Conservation (phyloP, 2,113 vertebrate species). For the Neofelis nebulosa region DNA sequence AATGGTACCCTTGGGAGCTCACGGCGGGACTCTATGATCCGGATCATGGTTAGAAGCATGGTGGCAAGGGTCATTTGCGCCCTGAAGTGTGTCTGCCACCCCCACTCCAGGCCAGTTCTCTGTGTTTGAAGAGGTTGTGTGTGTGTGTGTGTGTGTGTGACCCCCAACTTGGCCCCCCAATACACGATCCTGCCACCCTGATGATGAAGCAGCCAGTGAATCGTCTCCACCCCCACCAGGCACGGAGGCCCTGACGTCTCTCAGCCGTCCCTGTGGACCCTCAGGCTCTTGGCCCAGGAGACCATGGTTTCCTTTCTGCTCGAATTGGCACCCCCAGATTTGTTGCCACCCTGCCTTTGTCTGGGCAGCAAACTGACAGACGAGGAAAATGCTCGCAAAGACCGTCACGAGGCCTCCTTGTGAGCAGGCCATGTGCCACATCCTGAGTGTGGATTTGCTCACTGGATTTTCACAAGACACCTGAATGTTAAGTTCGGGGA, state of each 20-base stretch:
- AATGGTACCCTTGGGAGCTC: not conserved
- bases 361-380: not conserved
- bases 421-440: not conserved
- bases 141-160: not conserved
- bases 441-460: not conserved
- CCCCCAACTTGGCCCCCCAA: not conserved
- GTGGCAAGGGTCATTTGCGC: accelerated
- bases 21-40: accelerated
- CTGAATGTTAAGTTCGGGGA: not conserved
- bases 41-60: not conserved
- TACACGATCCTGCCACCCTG: not conserved
- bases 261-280: not conserved
- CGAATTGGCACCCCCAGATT: not conserved
- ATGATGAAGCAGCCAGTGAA: not conserved
- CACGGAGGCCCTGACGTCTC: accelerated
- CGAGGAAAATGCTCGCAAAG: not conserved
- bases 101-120: not conserved
- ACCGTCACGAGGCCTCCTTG: accelerated
- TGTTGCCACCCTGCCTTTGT: not conserved
- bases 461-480: not conserved
- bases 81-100: accelerated
- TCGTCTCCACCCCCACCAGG: not conserved
- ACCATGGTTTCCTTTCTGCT: not conserved
- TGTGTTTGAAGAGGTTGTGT: not conserved
- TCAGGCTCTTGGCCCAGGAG: not conserved